These are phyloP conservation scores for Miichthys miiuy DNA, from an alignment of 2,797 vertebrate genomes.

Conservation along the genomic window DNA sequence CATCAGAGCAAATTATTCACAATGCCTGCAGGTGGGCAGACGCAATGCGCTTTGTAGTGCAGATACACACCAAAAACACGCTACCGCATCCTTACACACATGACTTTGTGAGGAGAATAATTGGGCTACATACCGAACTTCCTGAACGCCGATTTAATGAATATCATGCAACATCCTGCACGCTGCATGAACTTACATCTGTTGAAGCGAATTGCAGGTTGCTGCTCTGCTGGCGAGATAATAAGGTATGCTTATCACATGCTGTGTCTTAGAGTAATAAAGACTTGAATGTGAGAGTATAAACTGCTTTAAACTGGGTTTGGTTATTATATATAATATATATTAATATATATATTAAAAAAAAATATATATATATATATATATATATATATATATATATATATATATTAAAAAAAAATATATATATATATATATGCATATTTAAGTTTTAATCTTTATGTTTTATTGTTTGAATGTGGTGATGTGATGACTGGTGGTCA, in stretches of 20 bases:
- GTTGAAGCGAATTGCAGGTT: background rate
- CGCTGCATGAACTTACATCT: background rate
- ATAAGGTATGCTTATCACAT: conserved; percentile 10
- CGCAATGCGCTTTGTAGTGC: conserved; percentile 51
- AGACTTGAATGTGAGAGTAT: background rate
- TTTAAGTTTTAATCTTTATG: background rate
- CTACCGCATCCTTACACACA: conserved; percentile 7
- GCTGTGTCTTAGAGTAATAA: background rate
- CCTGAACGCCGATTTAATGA: background rate
- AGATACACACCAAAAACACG: conserved; percentile 25
- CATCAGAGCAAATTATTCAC: conserved; percentile 57
- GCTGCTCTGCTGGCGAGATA: background rate
- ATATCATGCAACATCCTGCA: background rate
- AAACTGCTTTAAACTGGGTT: background rate
- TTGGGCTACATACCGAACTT: conserved; percentile 1
- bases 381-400: no score
- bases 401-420: no score
- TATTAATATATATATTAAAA: no score
- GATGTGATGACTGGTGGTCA: background rate
- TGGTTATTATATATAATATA: no score
- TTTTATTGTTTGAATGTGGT: background rate
- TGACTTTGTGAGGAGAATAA: conserved; percentile 17
- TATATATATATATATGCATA: background rate
- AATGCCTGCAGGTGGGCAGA: conserved; percentile 53
- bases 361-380: no score